Evolutionary conservation across 2,888 invertebrate genomes (phyloP), one percentile per base, ranked within the genome.

Genomic region (Macaria liturata): DNA sequence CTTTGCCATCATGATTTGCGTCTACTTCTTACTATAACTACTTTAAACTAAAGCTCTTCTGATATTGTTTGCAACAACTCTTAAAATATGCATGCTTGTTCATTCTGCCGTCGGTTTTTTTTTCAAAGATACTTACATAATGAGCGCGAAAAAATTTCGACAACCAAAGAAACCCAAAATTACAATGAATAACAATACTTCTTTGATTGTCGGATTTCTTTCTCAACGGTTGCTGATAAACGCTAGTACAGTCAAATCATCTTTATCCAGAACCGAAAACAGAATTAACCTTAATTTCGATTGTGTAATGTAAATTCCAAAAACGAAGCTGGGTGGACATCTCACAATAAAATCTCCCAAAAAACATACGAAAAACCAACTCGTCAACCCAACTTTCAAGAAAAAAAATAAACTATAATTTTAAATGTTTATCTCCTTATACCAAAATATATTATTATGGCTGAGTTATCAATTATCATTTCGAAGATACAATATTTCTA

Each of bases 391-490:
- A 81, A 83, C 77, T 79, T 78, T 9, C 30, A 42, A 9, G 44
- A 50, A 59, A 64, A 65, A 69, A 70, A 73, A 75, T 76, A 64
- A 83, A 83, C 82, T 81, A 85, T 78, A 68, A 82, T 81, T 83
- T 83, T 78, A 42, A 75, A 78, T 75, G 75, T 82, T 83, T 64
- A 61, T 76, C 76, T 81, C 76, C 88, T 90, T 90, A 91, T 91
- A 89, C 91, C 91, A 91, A 91, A 91, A 91, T 91, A 91, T 89
- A 89, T 91, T 88, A 90, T 91, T 91, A 91, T 91, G 91, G 91
- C 91, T 88, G 83, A 83, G 81, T 88, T 87, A 82, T 84, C 78
- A 84, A 82, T 88, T 87, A 83, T 84, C 78, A 82, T 83, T 86
- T 86, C 81, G 75, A 87, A 89, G 86, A 88, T 89, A 87, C 84